phyloP scores from a whole-genome alignment of 2,113 vertebrate species.

The Azemiops feae region DNA sequence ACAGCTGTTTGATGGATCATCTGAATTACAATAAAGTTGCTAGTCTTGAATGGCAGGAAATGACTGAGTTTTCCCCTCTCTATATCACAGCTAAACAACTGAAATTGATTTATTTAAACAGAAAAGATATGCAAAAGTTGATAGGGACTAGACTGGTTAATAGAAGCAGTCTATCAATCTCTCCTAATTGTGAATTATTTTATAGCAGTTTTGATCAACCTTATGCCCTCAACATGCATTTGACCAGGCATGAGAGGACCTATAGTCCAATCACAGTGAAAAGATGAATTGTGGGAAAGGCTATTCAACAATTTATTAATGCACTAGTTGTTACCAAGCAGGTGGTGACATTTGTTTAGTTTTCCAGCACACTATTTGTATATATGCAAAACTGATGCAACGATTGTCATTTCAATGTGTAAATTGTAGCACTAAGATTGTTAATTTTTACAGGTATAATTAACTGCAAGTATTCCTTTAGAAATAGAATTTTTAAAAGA shows the following conservation, averaged over 20 bases:
- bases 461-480: not conserved
- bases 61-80: not conserved
- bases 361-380: not conserved
- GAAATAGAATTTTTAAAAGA: not conserved
- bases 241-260: not conserved
- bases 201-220: not conserved
- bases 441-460: not conserved
- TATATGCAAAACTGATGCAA: not conserved
- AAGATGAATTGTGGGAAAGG: not conserved
- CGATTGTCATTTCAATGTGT: not conserved
- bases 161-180: not conserved
- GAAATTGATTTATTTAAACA: constrained; percentile 16
- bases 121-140: not conserved
- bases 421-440: constrained; percentile 1
- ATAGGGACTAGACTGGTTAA: not conserved
- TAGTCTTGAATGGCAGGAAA: not conserved
- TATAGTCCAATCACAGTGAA: not conserved
- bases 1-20: not conserved
- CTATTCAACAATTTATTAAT: not conserved
- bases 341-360: not conserved
- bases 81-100: not conserved
- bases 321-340: not conserved
- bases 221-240: not conserved
- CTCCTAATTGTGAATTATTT: not conserved
- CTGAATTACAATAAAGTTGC: not conserved